Conservation (phyloP, 1,140 invertebrate genomes). For the Fopius arisanus region DNA sequence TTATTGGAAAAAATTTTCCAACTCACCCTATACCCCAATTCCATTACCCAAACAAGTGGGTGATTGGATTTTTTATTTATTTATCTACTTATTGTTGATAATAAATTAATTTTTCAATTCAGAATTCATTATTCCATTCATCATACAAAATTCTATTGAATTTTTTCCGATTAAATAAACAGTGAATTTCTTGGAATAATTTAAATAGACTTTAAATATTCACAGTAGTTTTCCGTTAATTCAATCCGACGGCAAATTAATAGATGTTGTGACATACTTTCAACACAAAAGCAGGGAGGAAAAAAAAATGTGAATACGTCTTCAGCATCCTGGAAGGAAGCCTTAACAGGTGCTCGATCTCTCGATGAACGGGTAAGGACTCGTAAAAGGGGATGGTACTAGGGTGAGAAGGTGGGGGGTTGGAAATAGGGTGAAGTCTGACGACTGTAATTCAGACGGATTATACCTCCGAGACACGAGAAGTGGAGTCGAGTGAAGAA, state of each 20-base stretch:
- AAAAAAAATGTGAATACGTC: background rate
- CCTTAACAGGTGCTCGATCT: constrained; percentile 52
- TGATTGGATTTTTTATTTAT: too few species aligned
- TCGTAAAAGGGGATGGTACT: constrained; percentile 41
- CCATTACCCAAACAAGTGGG: too few species aligned
- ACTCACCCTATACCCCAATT: too few species aligned
- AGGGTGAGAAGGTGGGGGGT: constrained; percentile 23
- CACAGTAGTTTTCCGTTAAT: background rate
- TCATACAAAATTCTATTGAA: too few species aligned
- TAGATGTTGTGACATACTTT: background rate
- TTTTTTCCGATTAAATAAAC: too few species aligned
- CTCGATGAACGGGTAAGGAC: constrained; percentile 33
- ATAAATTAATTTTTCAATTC: too few species aligned
- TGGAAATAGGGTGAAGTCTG: constrained; percentile 34
- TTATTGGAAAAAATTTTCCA: too few species aligned
- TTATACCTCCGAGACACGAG: constrained; percentile 45
- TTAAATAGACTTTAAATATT: too few species aligned
- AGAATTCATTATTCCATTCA: too few species aligned
- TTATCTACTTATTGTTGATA: too few species aligned
- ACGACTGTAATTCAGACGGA: constrained; percentile 56
- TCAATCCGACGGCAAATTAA: background rate
- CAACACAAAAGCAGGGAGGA: background rate
- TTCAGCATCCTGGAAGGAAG: background rate
- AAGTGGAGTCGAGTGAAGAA: background rate
- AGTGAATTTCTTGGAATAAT: too few species aligned